A percentile compares a stretch with the other conserved stretches of the same genome.
Conservation (phyloP, 1,140 invertebrate species). For the Drosophila kikkawai region DNA sequence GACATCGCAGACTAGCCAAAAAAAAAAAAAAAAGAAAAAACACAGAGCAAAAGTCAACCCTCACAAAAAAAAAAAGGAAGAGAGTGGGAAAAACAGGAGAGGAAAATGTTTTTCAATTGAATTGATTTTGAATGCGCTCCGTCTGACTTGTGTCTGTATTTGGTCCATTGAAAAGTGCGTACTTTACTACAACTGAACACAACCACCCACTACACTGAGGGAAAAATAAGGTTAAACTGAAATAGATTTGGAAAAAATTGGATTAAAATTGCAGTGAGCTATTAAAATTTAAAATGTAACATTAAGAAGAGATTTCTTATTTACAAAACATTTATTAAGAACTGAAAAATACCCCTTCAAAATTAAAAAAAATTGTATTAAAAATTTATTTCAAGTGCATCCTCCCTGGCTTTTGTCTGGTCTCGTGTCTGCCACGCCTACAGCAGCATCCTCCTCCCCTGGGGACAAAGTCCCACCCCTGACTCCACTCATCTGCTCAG, state of each 20-base stretch:
- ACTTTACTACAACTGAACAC: constrained; percentile 13
- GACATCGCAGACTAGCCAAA: constrained; percentile 36
- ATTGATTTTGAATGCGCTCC: constrained; percentile 76
- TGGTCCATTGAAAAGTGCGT: constrained; percentile 77
- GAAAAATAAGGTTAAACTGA: not conserved
- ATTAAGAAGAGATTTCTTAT: no score
- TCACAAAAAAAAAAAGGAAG: constrained; percentile 10
- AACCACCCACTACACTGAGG: constrained; percentile 7
- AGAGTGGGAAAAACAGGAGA: constrained; percentile 22
- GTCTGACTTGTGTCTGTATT: constrained; percentile 68
- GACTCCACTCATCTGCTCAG: constrained; percentile 2
- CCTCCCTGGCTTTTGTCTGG: constrained; percentile 45
- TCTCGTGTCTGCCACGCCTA: constrained; percentile 46
- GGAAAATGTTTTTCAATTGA: constrained; percentile 77
- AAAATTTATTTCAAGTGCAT: constrained; percentile 5
- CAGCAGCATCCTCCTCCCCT: constrained; percentile 8
- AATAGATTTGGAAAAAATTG: not conserved
- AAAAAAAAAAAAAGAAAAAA: constrained; percentile 10
- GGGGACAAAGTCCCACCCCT: constrained; percentile 9
- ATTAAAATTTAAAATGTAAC: not conserved
- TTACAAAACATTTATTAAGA: no score
- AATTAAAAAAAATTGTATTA: not conserved
- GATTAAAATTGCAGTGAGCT: not conserved
- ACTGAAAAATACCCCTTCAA: not conserved
- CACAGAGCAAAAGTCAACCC: constrained; percentile 36